A percentile compares a stretch with the other conserved stretches of the same genome.
These are phyloP conservation scores for Heteromyza rotundicornis DNA, from an alignment of 2,888 invertebrate genomes.

Conservation along the genomic window DNA sequence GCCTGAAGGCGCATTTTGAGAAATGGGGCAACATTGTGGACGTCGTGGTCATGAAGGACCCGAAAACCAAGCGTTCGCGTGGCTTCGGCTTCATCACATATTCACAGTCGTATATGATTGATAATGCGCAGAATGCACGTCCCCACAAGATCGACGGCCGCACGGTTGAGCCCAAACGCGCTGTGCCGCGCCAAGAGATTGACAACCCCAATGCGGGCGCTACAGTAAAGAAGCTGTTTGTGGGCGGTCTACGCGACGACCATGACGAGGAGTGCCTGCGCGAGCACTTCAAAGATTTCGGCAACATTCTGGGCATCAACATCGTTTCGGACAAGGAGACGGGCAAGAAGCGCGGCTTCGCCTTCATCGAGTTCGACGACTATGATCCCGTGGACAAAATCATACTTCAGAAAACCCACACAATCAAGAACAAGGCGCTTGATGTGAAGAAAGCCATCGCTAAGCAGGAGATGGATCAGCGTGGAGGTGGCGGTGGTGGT, in stretches of 20 bases:
- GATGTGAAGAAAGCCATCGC: conserved; percentile 94
- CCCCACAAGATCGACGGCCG: conserved; percentile 93
- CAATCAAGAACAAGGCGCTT: conserved; percentile 80
- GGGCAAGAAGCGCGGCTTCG: conserved; percentile 93
- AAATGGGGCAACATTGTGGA: conserved; percentile 97
- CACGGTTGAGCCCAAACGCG: conserved; percentile 95
- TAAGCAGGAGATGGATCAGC: conserved; percentile 81
- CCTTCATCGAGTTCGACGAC: conserved; percentile 95
- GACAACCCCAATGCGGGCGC: conserved; percentile 91
- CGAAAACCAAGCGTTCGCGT: conserved; percentile 90
- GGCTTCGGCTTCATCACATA: conserved; percentile 99
- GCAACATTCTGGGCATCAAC: conserved; percentile 83
- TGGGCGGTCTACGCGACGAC: conserved; percentile 92
- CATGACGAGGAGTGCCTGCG: conserved; percentile 87
- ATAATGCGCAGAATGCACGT: conserved; percentile 87
- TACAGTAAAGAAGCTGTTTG: conserved; percentile 93
- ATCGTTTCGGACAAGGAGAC: conserved; percentile 91
- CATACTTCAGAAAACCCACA: conserved; percentile 76
- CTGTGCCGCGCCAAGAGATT: conserved; percentile 91
- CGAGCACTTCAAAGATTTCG: conserved; percentile 82
- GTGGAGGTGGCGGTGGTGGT: conserved; percentile 64
- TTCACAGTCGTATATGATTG: conserved; percentile 92
- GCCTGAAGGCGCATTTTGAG: conserved; percentile 90
- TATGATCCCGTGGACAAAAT: conserved; percentile 97
- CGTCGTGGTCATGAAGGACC: conserved; percentile 96